A percentile compares a stretch with the other conserved stretches of the same genome.
phyloP scores from a whole-genome alignment of 2,113 vertebrate genomes.

The Cochlearius cochlearius region DNA sequence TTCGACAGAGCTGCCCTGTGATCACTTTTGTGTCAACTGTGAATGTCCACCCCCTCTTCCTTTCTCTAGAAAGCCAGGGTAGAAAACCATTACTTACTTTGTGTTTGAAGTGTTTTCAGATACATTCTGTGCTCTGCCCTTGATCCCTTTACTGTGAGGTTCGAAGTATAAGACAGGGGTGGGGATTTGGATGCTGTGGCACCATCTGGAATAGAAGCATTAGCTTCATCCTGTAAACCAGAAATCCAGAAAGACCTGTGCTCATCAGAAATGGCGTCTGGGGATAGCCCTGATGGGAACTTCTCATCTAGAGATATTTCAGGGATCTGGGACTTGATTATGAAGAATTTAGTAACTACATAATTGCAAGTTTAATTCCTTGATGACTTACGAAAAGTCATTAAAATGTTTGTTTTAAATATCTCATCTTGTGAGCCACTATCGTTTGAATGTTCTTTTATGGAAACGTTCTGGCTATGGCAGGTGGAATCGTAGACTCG shows the following conservation, averaged over 20 bases:
- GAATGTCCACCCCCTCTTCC: not conserved
- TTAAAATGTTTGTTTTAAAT: not conserved
- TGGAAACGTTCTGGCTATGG: not conserved
- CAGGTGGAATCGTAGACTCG: not conserved
- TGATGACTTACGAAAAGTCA: not conserved
- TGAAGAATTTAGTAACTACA: not conserved
- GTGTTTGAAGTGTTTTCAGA: not conserved
- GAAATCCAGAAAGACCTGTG: not conserved
- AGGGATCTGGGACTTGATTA: not conserved
- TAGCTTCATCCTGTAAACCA: not conserved
- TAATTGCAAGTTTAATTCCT: not conserved
- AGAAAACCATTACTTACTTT: not conserved
- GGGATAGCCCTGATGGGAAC: not conserved
- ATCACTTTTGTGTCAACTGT: not conserved
- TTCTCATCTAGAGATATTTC: not conserved
- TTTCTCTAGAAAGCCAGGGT: not conserved
- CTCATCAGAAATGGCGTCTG: not conserved
- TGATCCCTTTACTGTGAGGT: not conserved
- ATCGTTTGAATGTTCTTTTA: not conserved
- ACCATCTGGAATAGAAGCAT: not conserved
- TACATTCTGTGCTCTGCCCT: not conserved
- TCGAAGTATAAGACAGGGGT: fast-evolving
- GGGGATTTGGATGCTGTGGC: not conserved
- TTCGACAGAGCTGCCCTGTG: not conserved
- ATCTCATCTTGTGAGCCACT: too few relatives aligned